These are phyloP conservation scores for Mustela nigripes DNA, from an alignment of 2,113 vertebrate species.

Conservation along the genomic window DNA sequence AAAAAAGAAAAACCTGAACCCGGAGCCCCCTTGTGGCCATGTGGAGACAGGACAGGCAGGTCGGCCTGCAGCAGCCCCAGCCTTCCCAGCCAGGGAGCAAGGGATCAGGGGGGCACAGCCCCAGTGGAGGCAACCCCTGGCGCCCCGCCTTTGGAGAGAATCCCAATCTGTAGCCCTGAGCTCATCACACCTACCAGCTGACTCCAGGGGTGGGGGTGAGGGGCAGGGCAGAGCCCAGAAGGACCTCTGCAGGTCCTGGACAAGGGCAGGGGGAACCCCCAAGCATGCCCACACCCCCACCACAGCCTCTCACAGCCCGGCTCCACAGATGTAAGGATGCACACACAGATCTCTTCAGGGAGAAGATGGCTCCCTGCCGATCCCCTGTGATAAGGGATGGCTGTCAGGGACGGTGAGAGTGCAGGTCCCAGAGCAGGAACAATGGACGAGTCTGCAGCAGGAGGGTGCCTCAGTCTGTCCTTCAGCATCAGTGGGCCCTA, in stretches of 20 bases:
- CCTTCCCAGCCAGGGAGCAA: not conserved
- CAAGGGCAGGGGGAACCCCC: not conserved
- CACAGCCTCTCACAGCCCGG: not conserved
- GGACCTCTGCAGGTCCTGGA: not conserved
- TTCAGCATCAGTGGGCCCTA: not conserved
- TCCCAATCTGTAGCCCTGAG: not conserved
- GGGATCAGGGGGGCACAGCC: not conserved
- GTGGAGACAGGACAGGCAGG: not conserved
- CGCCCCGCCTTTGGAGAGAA: not conserved
- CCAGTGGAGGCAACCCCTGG: not conserved
- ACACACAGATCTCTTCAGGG: not conserved
- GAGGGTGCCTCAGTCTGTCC: not conserved
- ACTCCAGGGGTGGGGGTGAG: not conserved
- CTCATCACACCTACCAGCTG: not conserved
- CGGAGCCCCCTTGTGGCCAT: slow-evolving; percentile 76
- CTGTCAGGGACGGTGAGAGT: not conserved
- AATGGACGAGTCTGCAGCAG: not conserved
- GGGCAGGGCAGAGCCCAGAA: not conserved
- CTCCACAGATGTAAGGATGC: not conserved
- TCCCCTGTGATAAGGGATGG: not conserved
- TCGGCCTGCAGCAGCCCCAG: too few relatives aligned
- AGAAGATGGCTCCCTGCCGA: not conserved
- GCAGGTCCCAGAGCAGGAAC: not conserved
- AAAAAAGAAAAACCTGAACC: slow-evolving; percentile 59
- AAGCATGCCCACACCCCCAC: rapidly evolving